Evolutionary conservation across 2,797 vertebrate species (phyloP), one percentile per base, ranked within the genome.

Genomic region (Catamblyrhynchus diadema): DNA sequence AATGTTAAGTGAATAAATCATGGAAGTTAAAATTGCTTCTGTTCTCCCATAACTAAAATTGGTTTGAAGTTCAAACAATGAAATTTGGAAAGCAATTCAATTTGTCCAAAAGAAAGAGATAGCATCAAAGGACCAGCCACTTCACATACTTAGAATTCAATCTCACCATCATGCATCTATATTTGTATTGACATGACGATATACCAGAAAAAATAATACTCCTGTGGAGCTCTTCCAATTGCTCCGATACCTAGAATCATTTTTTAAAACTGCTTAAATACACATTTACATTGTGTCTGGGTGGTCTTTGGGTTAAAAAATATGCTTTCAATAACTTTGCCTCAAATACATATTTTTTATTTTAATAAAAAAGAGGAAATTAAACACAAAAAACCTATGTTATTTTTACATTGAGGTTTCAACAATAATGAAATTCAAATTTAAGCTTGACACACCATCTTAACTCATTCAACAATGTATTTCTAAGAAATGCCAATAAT

Each of bases 361-460:
- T 90, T 94, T 93, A 95, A 95, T 94, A 92, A 83, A 92, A 94
- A 92, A 50, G 92, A 94, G 95, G 94, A 97, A 96, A 96, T 95
- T 93, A 84, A 94, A 94, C 75, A 64, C 18, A 92, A 94, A 94
- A 86, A 56, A 0, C 2, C 2, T 1, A 9, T 80, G 86, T 86
- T 94, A 67, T 92, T 94, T 91, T 86, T 96, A 86, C 75, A 57
- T 88, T 75, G 69, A 69, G 44, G 81, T 95, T 95, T 94, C 88
- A 88, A 79, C 41, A 94, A 73, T 60, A 81, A 84, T 59, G 42
- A 94, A 88, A 92, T 64, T 94, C 50, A 87, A 92, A 86, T 90
- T 94, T 53, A 82, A 81, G 61, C 57, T 61, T 60, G 67, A 94
- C 42, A 77, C 12, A 75, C 37, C 50, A 50, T 86, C 65, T 67